Percentiles rank a stretch among this genome's conserved stretches.
Conservation (phyloP, 2,113 vertebrate genomes). For the Stictonetta naevosa region DNA sequence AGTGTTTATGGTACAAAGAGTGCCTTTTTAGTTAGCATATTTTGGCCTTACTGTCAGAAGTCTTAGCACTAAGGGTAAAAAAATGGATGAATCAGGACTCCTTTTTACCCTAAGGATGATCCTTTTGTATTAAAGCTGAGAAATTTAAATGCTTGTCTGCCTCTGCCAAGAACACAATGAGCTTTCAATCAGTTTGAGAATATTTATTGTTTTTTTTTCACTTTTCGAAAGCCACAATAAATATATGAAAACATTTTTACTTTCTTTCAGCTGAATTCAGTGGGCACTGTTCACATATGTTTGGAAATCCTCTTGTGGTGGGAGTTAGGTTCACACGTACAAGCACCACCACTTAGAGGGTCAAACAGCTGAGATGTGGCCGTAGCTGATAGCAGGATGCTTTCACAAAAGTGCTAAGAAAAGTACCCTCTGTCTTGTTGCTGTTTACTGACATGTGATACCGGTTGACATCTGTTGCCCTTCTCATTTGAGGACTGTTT, state of each 20-base stretch:
- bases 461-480: slow-evolving; percentile 76
- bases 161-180: slow-evolving; percentile 41
- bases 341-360: background rate
- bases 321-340: slow-evolving; percentile 2
- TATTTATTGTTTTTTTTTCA: background rate
- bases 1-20: slow-evolving; percentile 70
- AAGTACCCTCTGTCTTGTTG: slow-evolving; percentile 59
- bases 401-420: slow-evolving; percentile 64
- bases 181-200: slow-evolving; percentile 31
- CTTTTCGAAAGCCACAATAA: slow-evolving; percentile 23
- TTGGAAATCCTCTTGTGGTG: background rate
- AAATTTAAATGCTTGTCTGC: slow-evolving; percentile 50
- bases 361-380: slow-evolving; percentile 48
- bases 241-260: slow-evolving; percentile 15
- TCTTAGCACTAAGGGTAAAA: slow-evolving; percentile 53
- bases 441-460: slow-evolving; percentile 76
- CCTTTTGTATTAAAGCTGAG: slow-evolving; percentile 51
- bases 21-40: slow-evolving; percentile 64
- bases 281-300: background rate
- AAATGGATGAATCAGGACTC: slow-evolving; percentile 54
- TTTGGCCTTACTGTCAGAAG: slow-evolving; percentile 56
- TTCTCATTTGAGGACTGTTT: slow-evolving; percentile 71
- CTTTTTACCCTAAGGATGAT: slow-evolving; percentile 57
- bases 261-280: slow-evolving; percentile 24
- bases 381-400: background rate